These are phyloP conservation scores for Ptychoptera contaminata DNA, from an alignment of 2,888 invertebrate genomes.

Conservation along the genomic window DNA sequence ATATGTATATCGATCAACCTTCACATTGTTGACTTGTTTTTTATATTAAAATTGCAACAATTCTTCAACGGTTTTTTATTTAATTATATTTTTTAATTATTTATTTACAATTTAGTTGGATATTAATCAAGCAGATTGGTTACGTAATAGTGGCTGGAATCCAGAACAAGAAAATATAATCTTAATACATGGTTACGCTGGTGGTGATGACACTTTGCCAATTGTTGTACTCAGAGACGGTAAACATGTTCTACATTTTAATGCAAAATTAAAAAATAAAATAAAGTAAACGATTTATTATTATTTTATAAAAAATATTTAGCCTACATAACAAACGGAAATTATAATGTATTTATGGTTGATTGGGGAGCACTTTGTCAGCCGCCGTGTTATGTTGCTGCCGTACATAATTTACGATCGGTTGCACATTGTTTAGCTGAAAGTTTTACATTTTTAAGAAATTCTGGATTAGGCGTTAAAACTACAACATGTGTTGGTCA, in stretches of 20 bases:
- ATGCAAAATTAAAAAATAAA: neutral
- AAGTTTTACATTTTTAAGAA: slow-evolving; percentile 43
- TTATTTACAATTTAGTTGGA: slow-evolving; percentile 32
- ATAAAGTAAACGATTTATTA: neutral
- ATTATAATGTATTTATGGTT: slow-evolving; percentile 59
- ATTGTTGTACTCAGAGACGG: slow-evolving; percentile 58
- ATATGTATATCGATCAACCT: too few species aligned
- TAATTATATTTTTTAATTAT: neutral
- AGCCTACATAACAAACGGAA: slow-evolving; percentile 58
- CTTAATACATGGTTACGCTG: slow-evolving; percentile 62
- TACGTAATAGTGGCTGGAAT: slow-evolving; percentile 54
- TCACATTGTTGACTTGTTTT: too few species aligned
- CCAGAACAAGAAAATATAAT: slow-evolving; percentile 51
- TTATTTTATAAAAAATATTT: neutral
- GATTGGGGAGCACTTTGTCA: slow-evolving; percentile 60
- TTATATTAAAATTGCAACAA: too few species aligned
- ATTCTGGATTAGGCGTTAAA: slow-evolving; percentile 47
- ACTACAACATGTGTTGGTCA: slow-evolving; percentile 61
- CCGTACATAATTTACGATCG: slow-evolving; percentile 57
- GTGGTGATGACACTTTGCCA: slow-evolving; percentile 56
- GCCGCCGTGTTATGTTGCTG: slow-evolving; percentile 57
- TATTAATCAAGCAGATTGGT: slow-evolving; percentile 49
- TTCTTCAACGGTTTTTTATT: too few species aligned
- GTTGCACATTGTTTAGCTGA: slow-evolving; percentile 55
- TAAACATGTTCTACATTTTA: slow-evolving; percentile 20